phyloP scores from a whole-genome alignment of 1,140 invertebrate genomes.

The Vollenhovia emeryi region DNA sequence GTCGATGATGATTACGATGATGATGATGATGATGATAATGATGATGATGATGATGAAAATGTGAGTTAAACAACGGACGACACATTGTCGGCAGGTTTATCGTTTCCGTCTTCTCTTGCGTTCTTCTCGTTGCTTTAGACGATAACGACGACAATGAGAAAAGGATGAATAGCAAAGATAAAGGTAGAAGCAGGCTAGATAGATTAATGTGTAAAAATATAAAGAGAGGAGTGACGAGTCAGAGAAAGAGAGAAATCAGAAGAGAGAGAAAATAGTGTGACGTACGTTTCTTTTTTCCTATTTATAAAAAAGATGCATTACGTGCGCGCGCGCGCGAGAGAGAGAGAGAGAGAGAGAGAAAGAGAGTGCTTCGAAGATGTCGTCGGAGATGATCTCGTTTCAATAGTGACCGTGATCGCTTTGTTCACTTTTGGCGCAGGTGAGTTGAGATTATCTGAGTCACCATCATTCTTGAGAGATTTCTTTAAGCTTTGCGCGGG shows the following conservation, averaged over 20 bases:
- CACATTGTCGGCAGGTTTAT: slow-evolving; percentile 68
- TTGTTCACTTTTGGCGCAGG: slow-evolving; percentile 84
- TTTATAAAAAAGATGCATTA: slow-evolving; percentile 45
- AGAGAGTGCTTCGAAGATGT: slow-evolving; percentile 83
- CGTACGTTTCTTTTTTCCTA: slow-evolving; percentile 65
- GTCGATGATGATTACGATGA: slow-evolving; percentile 13
- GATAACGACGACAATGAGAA: slow-evolving; percentile 36
- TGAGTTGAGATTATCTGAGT: slow-evolving; percentile 85
- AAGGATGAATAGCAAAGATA: background rate
- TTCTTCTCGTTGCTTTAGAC: slow-evolving; percentile 69
- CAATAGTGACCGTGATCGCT: slow-evolving; percentile 78
- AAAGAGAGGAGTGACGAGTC: slow-evolving; percentile 57
- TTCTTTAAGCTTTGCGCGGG: slow-evolving; percentile 83
- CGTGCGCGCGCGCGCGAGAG: slow-evolving; percentile 64
- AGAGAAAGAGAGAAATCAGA: slow-evolving; percentile 46
- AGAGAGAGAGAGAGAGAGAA: slow-evolving; percentile 34
- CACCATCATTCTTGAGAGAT: slow-evolving; percentile 82
- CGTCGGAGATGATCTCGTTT: slow-evolving; percentile 77
- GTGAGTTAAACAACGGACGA: slow-evolving; percentile 56
- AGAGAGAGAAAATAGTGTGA: slow-evolving; percentile 67
- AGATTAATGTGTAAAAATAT: slow-evolving; percentile 58
- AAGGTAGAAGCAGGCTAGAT: slow-evolving; percentile 48
- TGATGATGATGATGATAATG: too few relatives aligned
- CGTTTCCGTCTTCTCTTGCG: slow-evolving; percentile 73
- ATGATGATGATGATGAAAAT: slow-evolving; percentile 1